Evolutionary conservation across 2,888 invertebrate genomes (phyloP).

Genomic region (Pammene aurita): DNA sequence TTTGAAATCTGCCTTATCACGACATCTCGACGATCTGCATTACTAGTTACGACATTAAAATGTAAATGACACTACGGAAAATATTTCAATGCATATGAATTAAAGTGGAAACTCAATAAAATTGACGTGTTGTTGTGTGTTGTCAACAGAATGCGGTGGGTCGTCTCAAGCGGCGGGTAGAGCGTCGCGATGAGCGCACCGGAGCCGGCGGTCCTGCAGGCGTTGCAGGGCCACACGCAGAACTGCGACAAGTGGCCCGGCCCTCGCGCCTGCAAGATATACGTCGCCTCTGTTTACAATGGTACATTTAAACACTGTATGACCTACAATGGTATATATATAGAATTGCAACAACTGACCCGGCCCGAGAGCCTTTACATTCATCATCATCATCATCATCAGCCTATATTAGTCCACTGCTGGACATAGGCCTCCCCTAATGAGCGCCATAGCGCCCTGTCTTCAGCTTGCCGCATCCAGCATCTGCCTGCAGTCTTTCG

Average conservation of each 20-base stretch:
- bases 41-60: too few relatives aligned
- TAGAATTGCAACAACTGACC: constrained; percentile 78
- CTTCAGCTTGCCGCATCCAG: too few relatives aligned
- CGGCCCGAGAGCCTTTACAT: constrained; percentile 71
- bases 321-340: constrained; percentile 49
- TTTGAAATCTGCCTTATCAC: too few relatives aligned
- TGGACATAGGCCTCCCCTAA: too few relatives aligned
- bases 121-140: constrained; percentile 14
- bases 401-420: too few relatives aligned
- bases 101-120: too few relatives aligned
- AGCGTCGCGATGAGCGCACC: constrained; percentile 76
- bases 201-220: constrained; percentile 79
- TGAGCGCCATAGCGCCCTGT: too few relatives aligned
- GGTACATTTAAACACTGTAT: constrained; percentile 56
- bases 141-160: constrained; percentile 65
- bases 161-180: constrained; percentile 64
- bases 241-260: constrained; percentile 81
- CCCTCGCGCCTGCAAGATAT: constrained; percentile 84
- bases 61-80: too few relatives aligned
- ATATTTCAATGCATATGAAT: too few relatives aligned
- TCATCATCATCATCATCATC: too few relatives aligned
- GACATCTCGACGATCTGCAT: too few relatives aligned
- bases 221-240: constrained; percentile 74
- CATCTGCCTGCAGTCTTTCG: too few relatives aligned
- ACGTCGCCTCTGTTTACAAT: constrained; percentile 82